Base-by-base conservation (phyloP, 1,140 invertebrate species). In the Steinernema feltiae region DNA sequence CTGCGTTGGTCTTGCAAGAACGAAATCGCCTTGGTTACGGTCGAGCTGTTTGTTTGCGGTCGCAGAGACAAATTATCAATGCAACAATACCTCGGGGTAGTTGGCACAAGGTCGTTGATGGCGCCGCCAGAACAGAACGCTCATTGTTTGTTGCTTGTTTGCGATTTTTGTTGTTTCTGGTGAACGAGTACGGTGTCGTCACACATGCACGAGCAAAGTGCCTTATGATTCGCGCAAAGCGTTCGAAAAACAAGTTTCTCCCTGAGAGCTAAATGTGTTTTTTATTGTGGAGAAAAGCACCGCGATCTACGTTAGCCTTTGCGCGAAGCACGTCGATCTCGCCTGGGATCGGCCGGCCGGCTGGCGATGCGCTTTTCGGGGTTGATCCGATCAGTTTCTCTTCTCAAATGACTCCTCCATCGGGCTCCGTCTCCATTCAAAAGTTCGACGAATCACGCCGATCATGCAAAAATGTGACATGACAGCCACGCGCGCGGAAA, bases 121-220 rank as follows among this genome's bases (percentile, higher is more conserved):
- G 12, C 15, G 2, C 53, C 15, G 53, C 53, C 24, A 63, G 53
- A 15, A 15, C 12, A 7, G 12, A 63, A 27, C 15, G 24, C 53
- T 63, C 35, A 41, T 7, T 18, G 18, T 41, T 41, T 41, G 12
- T 63, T 63, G 15, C 3, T 63, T 63, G 53, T 63, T 63, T 63
- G 53, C 24, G 7, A 21, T 63, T 63, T 63, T 7, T 63, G 53
- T 63, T 27, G 2, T 63, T 27, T 12, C 53, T 7, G 7, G 24
- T 17, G 53, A 7, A 63, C 53, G 24, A 15, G 24, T 21, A 21
- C 3, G 12, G 53, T 27, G 53, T 63, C 12, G 53, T 63, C 53
- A 63, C 53, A 63, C 53, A 63, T 63, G 53, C 53, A 63, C 53
- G 53, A 63, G 53, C 53, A 63, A 63, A 63, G 53, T 63, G 53